A percentile compares a stretch with the other conserved stretches of the same genome.
Conservation (phyloP, 1,140 invertebrate genomes). For the Calephelis nemesis region DNA sequence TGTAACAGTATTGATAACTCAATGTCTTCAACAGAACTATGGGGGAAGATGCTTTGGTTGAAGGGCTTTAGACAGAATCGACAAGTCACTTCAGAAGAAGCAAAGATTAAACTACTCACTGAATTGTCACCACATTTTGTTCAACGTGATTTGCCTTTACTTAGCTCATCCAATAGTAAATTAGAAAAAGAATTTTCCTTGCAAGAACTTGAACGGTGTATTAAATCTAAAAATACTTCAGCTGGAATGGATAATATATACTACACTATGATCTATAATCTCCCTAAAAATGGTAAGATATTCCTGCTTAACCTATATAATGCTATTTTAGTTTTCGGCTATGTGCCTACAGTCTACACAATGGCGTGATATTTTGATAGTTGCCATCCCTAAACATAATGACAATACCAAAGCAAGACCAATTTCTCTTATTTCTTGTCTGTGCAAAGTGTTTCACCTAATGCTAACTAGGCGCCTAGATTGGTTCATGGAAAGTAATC, state of each 20-base stretch:
- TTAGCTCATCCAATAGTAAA: neutral
- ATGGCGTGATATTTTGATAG: slow-evolving; percentile 16
- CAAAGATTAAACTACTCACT: neutral
- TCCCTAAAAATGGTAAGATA: no score
- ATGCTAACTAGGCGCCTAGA: slow-evolving; percentile 25
- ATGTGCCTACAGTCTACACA: slow-evolving; percentile 1
- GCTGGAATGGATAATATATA: slow-evolving; percentile 24
- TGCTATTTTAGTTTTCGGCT: no score
- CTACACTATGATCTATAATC: no score
- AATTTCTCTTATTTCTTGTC: slow-evolving; percentile 24
- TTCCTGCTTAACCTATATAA: no score
- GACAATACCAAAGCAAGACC: slow-evolving; percentile 14
- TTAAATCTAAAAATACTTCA: slow-evolving; percentile 29
- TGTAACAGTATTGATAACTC: neutral
- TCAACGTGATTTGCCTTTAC: neutral
- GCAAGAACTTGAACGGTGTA: slow-evolving; percentile 18
- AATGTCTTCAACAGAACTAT: neutral
- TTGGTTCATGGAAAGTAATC: slow-evolving; percentile 27
- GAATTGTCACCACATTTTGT: neutral
- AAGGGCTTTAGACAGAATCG: neutral
- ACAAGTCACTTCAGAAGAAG: neutral
- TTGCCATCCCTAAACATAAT: slow-evolving; percentile 6
- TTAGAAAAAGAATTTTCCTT: slow-evolving; percentile 7
- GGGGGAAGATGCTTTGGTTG: neutral
- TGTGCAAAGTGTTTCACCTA: slow-evolving; percentile 27